phyloP scores from a whole-genome alignment of 2,797 vertebrate species.

The Cetoscarus ocellatus region DNA sequence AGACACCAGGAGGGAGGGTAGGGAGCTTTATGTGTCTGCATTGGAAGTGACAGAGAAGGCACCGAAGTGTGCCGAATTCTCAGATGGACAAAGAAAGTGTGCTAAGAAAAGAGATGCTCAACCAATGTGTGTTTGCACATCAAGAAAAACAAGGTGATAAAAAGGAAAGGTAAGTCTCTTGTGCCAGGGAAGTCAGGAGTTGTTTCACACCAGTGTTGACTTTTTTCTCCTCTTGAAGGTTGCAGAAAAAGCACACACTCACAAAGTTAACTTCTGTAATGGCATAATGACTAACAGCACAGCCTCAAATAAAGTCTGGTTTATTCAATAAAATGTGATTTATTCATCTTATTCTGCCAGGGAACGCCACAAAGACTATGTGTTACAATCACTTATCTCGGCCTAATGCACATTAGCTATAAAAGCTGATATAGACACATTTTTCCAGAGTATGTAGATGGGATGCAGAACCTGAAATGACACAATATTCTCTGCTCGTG shows the following conservation, averaged over 20 bases:
- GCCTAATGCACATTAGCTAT: slow-evolving; percentile 37
- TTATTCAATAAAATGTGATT: slow-evolving; percentile 45
- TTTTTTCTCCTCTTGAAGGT: slow-evolving; percentile 54
- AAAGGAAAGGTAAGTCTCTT: slow-evolving; percentile 42
- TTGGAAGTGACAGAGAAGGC: slow-evolving; percentile 27
- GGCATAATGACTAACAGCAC: slow-evolving; percentile 31
- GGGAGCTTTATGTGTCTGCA: slow-evolving; percentile 28
- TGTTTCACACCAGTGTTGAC: slow-evolving; percentile 25
- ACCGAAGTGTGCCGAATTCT: neutral
- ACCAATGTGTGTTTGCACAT: slow-evolving; percentile 46
- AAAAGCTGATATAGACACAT: slow-evolving; percentile 37
- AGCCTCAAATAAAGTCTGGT: slow-evolving; percentile 31
- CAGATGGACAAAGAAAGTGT: slow-evolving; percentile 22
- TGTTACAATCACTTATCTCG: slow-evolving; percentile 55
- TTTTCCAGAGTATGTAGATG: slow-evolving; percentile 39
- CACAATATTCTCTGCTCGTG: slow-evolving; percentile 23
- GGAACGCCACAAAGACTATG: slow-evolving; percentile 22
- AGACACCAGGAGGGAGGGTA: slow-evolving; percentile 33
- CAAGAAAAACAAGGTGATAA: slow-evolving; percentile 61
- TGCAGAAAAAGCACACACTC: slow-evolving; percentile 8
- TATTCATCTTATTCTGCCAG: slow-evolving; percentile 39
- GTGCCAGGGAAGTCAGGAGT: slow-evolving; percentile 33
- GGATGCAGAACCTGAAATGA: slow-evolving; percentile 33
- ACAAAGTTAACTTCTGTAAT: slow-evolving; percentile 44
- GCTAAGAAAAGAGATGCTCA: slow-evolving; percentile 24